Base-by-base conservation (phyloP, 2,888 invertebrate species). In the Eustalomyia histrio region DNA sequence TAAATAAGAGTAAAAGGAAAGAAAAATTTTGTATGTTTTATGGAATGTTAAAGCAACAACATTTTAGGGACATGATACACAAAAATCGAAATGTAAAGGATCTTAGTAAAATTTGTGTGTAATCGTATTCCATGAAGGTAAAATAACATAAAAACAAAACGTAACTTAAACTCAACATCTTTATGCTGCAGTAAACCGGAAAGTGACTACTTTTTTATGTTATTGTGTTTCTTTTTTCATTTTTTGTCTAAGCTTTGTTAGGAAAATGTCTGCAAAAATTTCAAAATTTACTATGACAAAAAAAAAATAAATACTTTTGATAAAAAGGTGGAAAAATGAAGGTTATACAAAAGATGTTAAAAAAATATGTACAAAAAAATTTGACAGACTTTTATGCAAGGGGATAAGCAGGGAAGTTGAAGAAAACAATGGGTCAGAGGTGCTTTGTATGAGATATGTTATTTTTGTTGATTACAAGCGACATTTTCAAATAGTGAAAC, bases 111-210 rank as follows among this genome's bases (percentile, higher is more conserved):
- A 60, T 58, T 72, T 21, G 35, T 57, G 39, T 52, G 53, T 72
- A 58, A 55, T 50, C 61, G 53, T 72, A 58, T 61, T 50, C 61
- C n/a, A 12, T 61, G 53, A 53, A 43, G 64, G 14, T 52, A 57
- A 64, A 69, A 53, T 43, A 58, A 76, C 61, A 69, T 39, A 17
- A 24, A 72, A 61, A 50, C 29, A 76, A 57, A 73, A 76, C 65
- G 79, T 82, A 76, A 79, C 85, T 84, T 85, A 85, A 88, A 87
- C 85, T 84, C 86, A 86, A 87, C 86, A 87, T 87, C 86, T 87
- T 84, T 83, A 64, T 87, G 84, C 84, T 75, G 74, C 83, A 84
- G 83, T 83, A 84, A 87, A 80, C 82, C 87, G 85, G 86, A 84
- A 87, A 76, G 83, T 85, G 85, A 86, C 84, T 82, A 79, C 84